Evolutionary conservation across 2,888 invertebrate genomes (phyloP), one percentile per base, ranked within the genome.

Genomic region (Therioaphis trifolii): DNA sequence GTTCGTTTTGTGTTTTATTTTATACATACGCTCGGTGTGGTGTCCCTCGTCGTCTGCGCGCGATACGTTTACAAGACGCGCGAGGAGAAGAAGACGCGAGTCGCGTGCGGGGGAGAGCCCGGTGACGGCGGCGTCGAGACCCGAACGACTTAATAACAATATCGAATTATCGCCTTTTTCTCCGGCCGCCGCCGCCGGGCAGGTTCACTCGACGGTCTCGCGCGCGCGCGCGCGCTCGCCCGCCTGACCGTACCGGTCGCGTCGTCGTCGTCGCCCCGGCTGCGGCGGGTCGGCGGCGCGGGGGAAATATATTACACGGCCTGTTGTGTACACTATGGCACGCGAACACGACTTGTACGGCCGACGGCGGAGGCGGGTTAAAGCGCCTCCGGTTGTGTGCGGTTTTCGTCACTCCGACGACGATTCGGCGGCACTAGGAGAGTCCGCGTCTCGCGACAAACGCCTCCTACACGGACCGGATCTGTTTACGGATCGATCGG

Each of bases 381-480:
- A 63, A 75, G 74, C 61, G 76, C 61, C 76, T 76, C 76, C 58
- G 75, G 75, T 75, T 61, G 61, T 75, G 75, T 75, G n/a, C n/a
- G 75, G 75, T 61, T 75, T 43, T 43, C n/a, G 49, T 52, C 14
- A 29, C 29, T 5, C 49, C 27, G 5, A 7, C n/a, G 46, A 18
- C 12, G 15, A 14, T 49, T n/a, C n/a, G n/a, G n/a, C n/a, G n/a
- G n/a, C n/a, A n/a, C n/a, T n/a, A n/a, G n/a, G n/a, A n/a, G n/a
- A n/a, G n/a, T n/a, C n/a, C n/a, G n/a, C n/a, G n/a, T n/a, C n/a
- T n/a, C n/a, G n/a, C n/a, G n/a, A n/a, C n/a, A n/a, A n/a, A n/a
- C n/a, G n/a, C n/a, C n/a, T n/a, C n/a, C n/a, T n/a, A n/a, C n/a
- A n/a, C n/a, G n/a, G n/a, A n/a, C n/a, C n/a, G n/a, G n/a, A n/a